Evolutionary conservation across 2,797 vertebrate genomes (phyloP).

Genomic region (Echeneis naucrates): DNA sequence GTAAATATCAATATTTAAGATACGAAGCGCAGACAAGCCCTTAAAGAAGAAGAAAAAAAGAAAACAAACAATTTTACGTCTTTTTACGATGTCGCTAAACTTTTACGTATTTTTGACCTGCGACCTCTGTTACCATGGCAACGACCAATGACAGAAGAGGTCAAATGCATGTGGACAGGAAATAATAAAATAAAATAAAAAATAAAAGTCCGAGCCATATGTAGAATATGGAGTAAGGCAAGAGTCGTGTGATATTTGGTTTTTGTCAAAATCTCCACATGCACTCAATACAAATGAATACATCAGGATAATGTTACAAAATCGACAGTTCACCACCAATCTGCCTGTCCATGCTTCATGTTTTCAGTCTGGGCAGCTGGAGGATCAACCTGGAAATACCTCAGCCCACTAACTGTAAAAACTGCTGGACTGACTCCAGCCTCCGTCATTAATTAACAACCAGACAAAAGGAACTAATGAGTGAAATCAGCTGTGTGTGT

Average conservation of each 20-base stretch:
- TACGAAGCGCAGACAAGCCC: not conserved
- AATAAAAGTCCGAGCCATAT: too few species aligned
- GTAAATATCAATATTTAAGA: too few species aligned
- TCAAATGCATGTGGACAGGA: slow-evolving; percentile 13
- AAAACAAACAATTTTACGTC: too few species aligned
- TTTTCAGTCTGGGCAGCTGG: slow-evolving; percentile 1
- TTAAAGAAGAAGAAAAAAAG: too few species aligned
- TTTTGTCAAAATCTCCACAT: not conserved
- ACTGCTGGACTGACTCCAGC: slow-evolving; percentile 14
- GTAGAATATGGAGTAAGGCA: not conserved
- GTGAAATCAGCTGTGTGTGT: slow-evolving; percentile 26
- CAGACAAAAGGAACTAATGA: slow-evolving; percentile 38
- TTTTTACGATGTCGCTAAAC: not conserved
- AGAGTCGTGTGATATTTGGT: not conserved
- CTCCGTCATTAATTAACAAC: slow-evolving; percentile 37
- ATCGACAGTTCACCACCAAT: slow-evolving; percentile 43
- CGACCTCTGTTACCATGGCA: not conserved
- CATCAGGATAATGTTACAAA: slow-evolving; percentile 17
- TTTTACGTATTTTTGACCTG: not conserved
- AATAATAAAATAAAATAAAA: too few species aligned
- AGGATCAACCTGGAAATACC: slow-evolving; percentile 1
- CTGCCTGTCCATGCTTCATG: slow-evolving; percentile 7
- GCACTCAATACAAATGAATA: slow-evolving; percentile 29
- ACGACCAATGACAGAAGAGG: slow-evolving; percentile 10
- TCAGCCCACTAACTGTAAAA: slow-evolving; percentile 6